These are phyloP conservation scores for Baronia brevicornis DNA, from an alignment of 2,888 invertebrate species.

Conservation along the genomic window DNA sequence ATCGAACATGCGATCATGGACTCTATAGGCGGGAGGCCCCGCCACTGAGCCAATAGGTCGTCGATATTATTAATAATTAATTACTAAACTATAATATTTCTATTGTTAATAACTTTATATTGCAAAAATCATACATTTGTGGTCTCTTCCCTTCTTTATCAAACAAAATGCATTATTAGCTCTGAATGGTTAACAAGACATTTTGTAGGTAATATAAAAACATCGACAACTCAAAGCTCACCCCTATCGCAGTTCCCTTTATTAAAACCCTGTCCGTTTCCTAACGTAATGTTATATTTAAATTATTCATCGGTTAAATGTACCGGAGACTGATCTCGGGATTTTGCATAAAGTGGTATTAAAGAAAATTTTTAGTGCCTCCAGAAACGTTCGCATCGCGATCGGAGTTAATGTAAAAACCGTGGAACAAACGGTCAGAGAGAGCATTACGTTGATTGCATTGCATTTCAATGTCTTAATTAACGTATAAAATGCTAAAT, in stretches of 20 bases:
- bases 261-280: constrained; percentile 27
- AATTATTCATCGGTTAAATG: constrained; percentile 31
- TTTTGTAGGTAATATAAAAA: constrained; percentile 1
- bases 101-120: no score
- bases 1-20: no score
- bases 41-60: no score
- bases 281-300: constrained; percentile 28
- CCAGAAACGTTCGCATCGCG: not conserved
- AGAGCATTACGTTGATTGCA: constrained; percentile 3
- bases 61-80: no score
- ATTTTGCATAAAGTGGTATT: constrained; percentile 6
- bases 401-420: not conserved
- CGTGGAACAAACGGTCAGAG: not conserved
- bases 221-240: constrained; percentile 1
- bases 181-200: no score
- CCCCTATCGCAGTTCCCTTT: constrained; percentile 20
- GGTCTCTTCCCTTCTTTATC: no score
- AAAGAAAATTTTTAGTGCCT: constrained; percentile 1
- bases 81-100: no score
- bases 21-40: no score
- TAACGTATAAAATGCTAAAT: not conserved
- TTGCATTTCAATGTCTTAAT: constrained; percentile 4
- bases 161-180: no score
- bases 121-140: no score
- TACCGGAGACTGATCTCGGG: constrained; percentile 21